A percentile compares a stretch with the other conserved stretches of the same genome.
These are phyloP conservation scores for Diadema setosum DNA, from an alignment of 35 echinoderm and acorn worm genomes.

Conservation along the genomic window DNA sequence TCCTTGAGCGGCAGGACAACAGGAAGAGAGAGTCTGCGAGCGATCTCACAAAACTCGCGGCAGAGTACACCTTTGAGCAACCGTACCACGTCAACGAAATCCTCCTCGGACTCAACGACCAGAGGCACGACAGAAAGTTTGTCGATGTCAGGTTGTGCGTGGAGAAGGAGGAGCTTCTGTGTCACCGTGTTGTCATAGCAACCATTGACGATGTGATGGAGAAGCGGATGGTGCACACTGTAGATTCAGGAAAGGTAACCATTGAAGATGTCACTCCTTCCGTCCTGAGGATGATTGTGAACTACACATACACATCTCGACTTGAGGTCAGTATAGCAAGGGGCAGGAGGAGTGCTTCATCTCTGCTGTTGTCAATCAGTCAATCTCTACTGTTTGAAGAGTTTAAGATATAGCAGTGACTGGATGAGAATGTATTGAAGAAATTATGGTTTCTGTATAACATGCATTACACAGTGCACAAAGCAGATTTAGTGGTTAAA, in stretches of 20 bases:
- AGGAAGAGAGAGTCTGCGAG: conserved; percentile 12
- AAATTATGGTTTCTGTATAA: too few species aligned
- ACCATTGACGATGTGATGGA: conserved; percentile 80
- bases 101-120: conserved; percentile 89
- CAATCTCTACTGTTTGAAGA: too few species aligned
- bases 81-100: conserved; percentile 95
- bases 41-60: conserved; percentile 44
- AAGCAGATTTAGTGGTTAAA: too few species aligned
- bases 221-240: conserved; percentile 47
- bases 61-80: conserved; percentile 86
- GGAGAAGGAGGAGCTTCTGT: conserved; percentile 67
- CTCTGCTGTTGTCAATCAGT: too few species aligned
- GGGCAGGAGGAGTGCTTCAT: too few species aligned
- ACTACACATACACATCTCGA: conserved; percentile 95
- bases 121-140: conserved; percentile 78
- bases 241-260: conserved; percentile 46
- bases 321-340: too few species aligned
- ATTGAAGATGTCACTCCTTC: conserved; percentile 72
- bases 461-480: too few species aligned
- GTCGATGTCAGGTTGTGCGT: conserved; percentile 61
- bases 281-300: conserved; percentile 79
- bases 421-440: too few species aligned
- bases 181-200: conserved; percentile 91
- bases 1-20: conserved; percentile 65
- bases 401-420: too few species aligned